Base-by-base conservation (phyloP, 2,797 vertebrate species). In the Sorex maritimensis region DNA sequence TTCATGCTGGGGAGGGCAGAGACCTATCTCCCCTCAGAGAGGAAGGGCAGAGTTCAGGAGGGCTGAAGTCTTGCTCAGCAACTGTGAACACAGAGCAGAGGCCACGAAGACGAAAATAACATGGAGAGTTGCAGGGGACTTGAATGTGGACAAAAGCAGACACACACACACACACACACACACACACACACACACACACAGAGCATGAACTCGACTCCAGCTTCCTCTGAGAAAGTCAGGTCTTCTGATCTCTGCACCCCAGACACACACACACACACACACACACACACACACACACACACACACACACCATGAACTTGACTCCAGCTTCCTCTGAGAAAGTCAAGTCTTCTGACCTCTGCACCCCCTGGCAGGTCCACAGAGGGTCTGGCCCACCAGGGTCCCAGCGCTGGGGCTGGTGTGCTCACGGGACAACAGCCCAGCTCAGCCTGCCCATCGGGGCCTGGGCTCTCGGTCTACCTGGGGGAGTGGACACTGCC, bases 401-500 rank as follows among this genome's bases (percentile, higher is more conserved):
- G 69, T 23, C 52, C 74, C 81, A 34, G 41, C 71, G 79, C 44
- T 41, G 14, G 46, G 73, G 75, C 68, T 0, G 41, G 69, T 58
- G 73, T 49, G 14, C 4, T 63, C 67, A 34, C 46, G 3, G 74
- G 82, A 30, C n/a, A 78, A 49, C 67, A 63, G 44, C 67, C 61
- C 26, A 68, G 88, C 75, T 65, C 38, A 44, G 68, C 80, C 5
- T 49, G 79, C 58, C 44, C 86, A 63, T 79, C 28, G 80, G 87
- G 77, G 58, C 72, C 82, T 34, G 21, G 78, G 52, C 74, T 85
- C 78, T 65, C 86, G 67, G 88, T 81, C 26, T 71, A 83, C 38
- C 2, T 80, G 71, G 87, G 75, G 77, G 89, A 0, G 49, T 81
- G 95, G 96, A 98, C 97, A 96, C 98, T 98, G 98, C 98, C 98